Evolutionary conservation across 2,888 invertebrate species (phyloP), one percentile per base, ranked within the genome.

Genomic region (Drosophila melanosoma): DNA sequence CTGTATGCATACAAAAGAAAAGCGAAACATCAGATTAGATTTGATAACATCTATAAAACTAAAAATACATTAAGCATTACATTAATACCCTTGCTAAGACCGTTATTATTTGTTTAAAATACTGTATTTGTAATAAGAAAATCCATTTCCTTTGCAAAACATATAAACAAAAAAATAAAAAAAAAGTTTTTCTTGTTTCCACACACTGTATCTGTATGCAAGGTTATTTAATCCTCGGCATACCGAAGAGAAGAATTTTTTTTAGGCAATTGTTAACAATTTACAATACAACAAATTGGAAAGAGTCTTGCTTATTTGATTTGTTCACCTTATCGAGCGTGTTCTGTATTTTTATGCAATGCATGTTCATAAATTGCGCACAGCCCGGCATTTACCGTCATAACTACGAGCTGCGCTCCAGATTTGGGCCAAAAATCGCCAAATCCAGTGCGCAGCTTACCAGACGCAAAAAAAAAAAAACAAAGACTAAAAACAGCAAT

Each of bases 391-490:
- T 51, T 33, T 29, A 1, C 17, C 20, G 11, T 20, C 61, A 66
- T 17, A 72, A 67, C 63, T 57, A 57, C 66, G 49, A 74, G 67
- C 88, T 87, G 87, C 86, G 81, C 75, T 72, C 68, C 83, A 80
- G 89, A 78, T 74, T 80, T 88, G 78, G 76, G 32, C 53, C 8
- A 35, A n/a, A 42, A 48, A 61, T 65, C 38, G 61, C 73, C 71
- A 86, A 88, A 81, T 79, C 89, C 79, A 83, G 64, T 67, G 74
- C 76, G 72, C 87, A 88, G 86, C 62, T 69, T 57, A 40, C 68
- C 65, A 69, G 58, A 56, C 4, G 23, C 3, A 11, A 45, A 42
- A 52, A 11, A 45, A 42, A 52, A 57, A 58, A 40, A 51, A 7
- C 15, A 52, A 4, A 38, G 6, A 29, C 29, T 12, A 36, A 35